Conservation (phyloP, 2,888 invertebrate genomes). For the Cephus rjabovi region DNA sequence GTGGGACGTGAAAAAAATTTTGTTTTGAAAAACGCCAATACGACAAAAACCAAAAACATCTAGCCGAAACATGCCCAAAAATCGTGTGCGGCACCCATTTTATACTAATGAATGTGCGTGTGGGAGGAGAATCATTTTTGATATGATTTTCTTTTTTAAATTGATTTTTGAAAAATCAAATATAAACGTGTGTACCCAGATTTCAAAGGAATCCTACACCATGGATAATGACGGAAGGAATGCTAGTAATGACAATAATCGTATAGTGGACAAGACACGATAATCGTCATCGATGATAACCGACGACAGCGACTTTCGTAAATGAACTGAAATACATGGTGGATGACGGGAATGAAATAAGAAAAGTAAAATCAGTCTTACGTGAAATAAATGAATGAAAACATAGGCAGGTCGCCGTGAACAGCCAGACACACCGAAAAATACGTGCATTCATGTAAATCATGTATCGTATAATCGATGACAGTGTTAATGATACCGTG, state of each 20-base stretch:
- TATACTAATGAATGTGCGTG: not conserved
- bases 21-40: slow-evolving; percentile 32
- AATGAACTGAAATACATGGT: not conserved
- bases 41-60: slow-evolving; percentile 57
- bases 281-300: not conserved
- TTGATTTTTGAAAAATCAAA: not conserved
- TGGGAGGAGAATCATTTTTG: not conserved
- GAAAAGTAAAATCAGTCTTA: not conserved
- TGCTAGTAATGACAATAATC: not conserved
- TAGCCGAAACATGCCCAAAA: slow-evolving; percentile 65
- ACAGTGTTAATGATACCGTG: not conserved
- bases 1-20: not conserved
- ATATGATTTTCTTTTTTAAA: not conserved
- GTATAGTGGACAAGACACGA: not conserved
- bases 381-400: slow-evolving; percentile 2
- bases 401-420: slow-evolving; percentile 40
- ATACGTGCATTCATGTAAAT: slow-evolving; percentile 38
- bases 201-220: not conserved
- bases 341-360: not conserved
- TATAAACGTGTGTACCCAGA: not conserved
- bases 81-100: slow-evolving; percentile 57
- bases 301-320: not conserved
- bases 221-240: not conserved
- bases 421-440: slow-evolving; percentile 45
- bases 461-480: slow-evolving; percentile 18